A percentile compares a stretch with the other conserved stretches of the same genome.
phyloP scores from a whole-genome alignment of 2,888 invertebrate genomes.

The Dichetophora obliterata region DNA sequence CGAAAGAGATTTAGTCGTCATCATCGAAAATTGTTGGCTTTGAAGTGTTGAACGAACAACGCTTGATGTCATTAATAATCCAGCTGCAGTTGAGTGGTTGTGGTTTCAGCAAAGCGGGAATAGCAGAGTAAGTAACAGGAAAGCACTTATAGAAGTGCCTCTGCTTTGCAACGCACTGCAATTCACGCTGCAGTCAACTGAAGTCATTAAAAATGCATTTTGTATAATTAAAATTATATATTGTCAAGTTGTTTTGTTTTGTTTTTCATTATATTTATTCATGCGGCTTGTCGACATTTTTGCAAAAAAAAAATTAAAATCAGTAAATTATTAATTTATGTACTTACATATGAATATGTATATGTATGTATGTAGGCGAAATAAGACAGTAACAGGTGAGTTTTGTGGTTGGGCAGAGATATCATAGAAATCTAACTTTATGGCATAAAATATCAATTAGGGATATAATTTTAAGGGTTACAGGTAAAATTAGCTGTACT shows the following conservation, averaged over 20 bases:
- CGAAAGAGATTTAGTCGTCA: conserved; percentile 13
- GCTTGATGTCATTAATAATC: conserved; percentile 29
- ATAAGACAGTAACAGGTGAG: too few species aligned
- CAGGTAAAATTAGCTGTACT: too few species aligned
- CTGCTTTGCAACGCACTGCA: conserved; percentile 9
- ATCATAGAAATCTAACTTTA: too few species aligned
- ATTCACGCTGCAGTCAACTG: conserved; percentile 6
- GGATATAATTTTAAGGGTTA: too few species aligned
- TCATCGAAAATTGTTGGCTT: conserved; percentile 12
- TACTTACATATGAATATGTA: too few species aligned
- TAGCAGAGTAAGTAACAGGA: background rate
- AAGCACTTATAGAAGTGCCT: too few species aligned
- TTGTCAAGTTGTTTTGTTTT: background rate
- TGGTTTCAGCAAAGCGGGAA: background rate
- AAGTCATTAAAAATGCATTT: conserved; percentile 40
- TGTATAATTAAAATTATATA: conserved; percentile 28
- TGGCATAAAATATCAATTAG: too few species aligned
- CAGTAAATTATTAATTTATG: too few species aligned
- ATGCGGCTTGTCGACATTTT: background rate
- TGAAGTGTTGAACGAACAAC: conserved; percentile 26
- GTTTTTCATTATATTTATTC: background rate
- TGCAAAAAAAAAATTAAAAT: too few species aligned
- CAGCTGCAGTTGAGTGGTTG: background rate
- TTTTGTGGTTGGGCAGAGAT: too few species aligned
- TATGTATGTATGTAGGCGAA: too few species aligned